A percentile compares a stretch with the other conserved stretches of the same genome.
Evolutionary conservation across 1,140 invertebrate genomes (phyloP).

Genomic region (Neodiprion pinetum): DNA sequence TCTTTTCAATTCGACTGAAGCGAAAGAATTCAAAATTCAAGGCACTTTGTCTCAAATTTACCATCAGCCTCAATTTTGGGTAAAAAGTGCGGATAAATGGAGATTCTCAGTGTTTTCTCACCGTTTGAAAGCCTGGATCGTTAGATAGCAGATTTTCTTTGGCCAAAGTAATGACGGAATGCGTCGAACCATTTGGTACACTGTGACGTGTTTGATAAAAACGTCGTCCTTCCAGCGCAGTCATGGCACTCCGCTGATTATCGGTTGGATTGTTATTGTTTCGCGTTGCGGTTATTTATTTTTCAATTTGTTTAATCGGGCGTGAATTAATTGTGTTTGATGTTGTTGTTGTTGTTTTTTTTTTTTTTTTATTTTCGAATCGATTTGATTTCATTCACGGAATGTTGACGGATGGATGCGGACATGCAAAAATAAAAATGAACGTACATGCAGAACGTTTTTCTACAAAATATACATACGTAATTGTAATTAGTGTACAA

Average conservation of each 20-base stretch:
- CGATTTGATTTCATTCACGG: too few species aligned
- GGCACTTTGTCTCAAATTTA: too few species aligned
- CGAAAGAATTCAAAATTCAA: too few species aligned
- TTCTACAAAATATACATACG: not conserved
- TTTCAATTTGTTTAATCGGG: not conserved
- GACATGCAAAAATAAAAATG: not conserved
- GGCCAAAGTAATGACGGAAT: not conserved
- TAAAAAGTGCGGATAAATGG: too few species aligned
- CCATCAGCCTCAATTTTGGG: too few species aligned
- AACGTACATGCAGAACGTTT: not conserved
- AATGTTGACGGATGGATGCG: not conserved
- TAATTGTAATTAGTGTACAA: not conserved
- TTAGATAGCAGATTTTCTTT: not conserved
- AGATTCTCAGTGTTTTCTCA: not conserved
- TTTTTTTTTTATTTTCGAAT: too few species aligned
- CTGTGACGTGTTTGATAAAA: not conserved
- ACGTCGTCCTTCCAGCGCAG: not conserved
- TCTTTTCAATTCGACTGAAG: too few species aligned
- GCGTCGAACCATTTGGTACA: constrained; percentile 2
- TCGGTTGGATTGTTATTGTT: not conserved
- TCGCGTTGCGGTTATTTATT: not conserved
- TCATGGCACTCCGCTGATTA: not conserved
- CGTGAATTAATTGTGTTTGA: not conserved
- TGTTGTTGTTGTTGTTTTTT: not conserved
- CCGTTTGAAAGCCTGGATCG: constrained; percentile 1